These are phyloP conservation scores for Dipus sagitta DNA, from an alignment of 2,797 vertebrate genomes.

Conservation along the genomic window DNA sequence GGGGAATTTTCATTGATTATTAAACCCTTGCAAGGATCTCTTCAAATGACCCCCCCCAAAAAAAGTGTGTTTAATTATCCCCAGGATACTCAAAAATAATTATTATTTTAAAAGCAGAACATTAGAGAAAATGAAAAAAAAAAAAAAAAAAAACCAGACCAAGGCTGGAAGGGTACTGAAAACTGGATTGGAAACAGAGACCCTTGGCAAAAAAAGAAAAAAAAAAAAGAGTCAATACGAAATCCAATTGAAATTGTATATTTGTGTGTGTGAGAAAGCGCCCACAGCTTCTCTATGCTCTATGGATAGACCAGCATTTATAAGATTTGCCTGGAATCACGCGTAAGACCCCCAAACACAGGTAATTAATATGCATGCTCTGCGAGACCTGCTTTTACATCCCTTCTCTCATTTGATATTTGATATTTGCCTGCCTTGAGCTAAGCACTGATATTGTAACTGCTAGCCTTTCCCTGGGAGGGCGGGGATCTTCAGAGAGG, in stretches of 20 bases:
- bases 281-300: neutral
- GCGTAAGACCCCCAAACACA: neutral
- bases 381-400: neutral
- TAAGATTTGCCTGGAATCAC: neutral
- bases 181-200: neutral
- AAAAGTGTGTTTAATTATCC: neutral
- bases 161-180: constrained; percentile 18
- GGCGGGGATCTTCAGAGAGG: neutral
- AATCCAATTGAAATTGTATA: neutral
- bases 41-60: neutral
- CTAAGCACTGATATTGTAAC: neutral
- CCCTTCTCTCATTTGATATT: neutral
- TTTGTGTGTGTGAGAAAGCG: neutral
- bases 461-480: neutral
- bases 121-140: neutral
- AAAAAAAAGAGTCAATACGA: neutral
- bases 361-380: neutral
- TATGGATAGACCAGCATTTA: neutral
- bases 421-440: neutral
- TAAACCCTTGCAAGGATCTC: neutral
- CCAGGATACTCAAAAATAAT: neutral
- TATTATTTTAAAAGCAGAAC: neutral
- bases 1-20: neutral
- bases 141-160: neutral
- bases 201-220: neutral